Conservation (phyloP, 1,140 invertebrate genomes). For the Ostrea denselamellosa region DNA sequence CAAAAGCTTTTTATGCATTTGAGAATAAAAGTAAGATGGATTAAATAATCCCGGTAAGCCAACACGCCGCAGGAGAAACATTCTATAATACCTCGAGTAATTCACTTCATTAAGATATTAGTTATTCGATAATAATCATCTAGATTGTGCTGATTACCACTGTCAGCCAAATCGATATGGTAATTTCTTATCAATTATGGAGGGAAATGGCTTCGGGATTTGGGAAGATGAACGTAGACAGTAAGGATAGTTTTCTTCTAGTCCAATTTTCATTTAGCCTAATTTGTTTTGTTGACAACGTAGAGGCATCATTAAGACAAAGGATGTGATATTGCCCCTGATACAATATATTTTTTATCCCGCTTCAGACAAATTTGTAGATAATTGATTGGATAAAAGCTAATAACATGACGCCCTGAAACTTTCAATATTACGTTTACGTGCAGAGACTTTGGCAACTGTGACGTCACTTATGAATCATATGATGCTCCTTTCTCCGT, state of each 20-base stretch:
- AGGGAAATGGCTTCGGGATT: background rate
- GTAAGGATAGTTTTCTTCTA: background rate
- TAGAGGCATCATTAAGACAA: background rate
- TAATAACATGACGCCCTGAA: no score
- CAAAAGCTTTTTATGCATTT: background rate
- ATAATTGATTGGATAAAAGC: no score
- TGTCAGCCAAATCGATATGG: background rate
- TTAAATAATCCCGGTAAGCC: background rate
- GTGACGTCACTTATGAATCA: no score
- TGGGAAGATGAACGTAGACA: background rate
- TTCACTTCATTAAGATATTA: background rate
- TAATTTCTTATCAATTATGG: background rate
- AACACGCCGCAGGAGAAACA: background rate
- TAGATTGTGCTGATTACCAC: background rate
- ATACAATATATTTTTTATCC: background rate
- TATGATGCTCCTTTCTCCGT: background rate
- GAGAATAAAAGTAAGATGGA: background rate
- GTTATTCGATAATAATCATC: background rate
- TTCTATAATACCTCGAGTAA: background rate
- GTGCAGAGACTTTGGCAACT: no score
- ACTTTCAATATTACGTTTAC: no score
- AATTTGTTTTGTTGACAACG: background rate
- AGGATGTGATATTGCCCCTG: background rate
- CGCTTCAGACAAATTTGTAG: no score
- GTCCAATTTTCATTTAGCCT: background rate